These are phyloP conservation scores for Dinoponera quadriceps DNA, from an alignment of 1,140 invertebrate genomes.

Conservation along the genomic window DNA sequence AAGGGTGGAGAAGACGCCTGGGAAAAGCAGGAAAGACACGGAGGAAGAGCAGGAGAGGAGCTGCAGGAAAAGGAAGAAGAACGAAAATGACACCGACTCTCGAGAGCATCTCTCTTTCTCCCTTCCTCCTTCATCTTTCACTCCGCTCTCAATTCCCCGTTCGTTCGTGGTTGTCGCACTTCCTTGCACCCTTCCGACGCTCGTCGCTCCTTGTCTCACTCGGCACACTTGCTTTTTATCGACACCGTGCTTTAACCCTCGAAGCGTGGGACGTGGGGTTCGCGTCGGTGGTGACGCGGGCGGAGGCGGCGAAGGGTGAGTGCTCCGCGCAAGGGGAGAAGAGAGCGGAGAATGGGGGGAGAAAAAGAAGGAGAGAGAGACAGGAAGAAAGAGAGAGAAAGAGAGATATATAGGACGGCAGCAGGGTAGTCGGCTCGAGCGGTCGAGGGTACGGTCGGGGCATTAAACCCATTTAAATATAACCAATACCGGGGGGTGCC, in stretches of 20 bases:
- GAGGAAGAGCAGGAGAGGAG: slow-evolving; percentile 55
- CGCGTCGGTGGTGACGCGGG: slow-evolving; percentile 39
- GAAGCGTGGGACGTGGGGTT: slow-evolving; percentile 41
- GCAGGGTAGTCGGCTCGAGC: slow-evolving; percentile 48
- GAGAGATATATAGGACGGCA: slow-evolving; percentile 61
- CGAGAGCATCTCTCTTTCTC: slow-evolving; percentile 40
- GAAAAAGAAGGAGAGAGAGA: not conserved
- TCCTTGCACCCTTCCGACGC: slow-evolving; percentile 12
- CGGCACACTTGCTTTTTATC: slow-evolving; percentile 76
- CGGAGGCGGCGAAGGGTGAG: slow-evolving; percentile 47
- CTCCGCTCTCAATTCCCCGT: not conserved
- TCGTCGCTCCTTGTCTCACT: slow-evolving; percentile 45
- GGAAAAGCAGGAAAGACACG: too few relatives aligned
- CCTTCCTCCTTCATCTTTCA: slow-evolving; percentile 30
- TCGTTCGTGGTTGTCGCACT: slow-evolving; percentile 15
- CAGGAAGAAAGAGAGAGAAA: slow-evolving; percentile 52
- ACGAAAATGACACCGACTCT: slow-evolving; percentile 71
- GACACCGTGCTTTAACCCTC: slow-evolving; percentile 74
- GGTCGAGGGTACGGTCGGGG: slow-evolving; percentile 71
- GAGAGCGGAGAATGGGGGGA: not conserved
- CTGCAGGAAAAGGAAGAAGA: slow-evolving; percentile 49
- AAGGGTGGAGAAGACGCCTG: slow-evolving; percentile 49
- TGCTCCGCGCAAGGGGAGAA: not conserved
- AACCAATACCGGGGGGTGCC: slow-evolving; percentile 72
- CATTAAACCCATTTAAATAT: slow-evolving; percentile 83